Evolutionary conservation across 37 sponge, comb jelly and placozoan genomes (phyloP), one percentile per base, ranked within the genome.

Genomic region (Beroe forskalii): DNA sequence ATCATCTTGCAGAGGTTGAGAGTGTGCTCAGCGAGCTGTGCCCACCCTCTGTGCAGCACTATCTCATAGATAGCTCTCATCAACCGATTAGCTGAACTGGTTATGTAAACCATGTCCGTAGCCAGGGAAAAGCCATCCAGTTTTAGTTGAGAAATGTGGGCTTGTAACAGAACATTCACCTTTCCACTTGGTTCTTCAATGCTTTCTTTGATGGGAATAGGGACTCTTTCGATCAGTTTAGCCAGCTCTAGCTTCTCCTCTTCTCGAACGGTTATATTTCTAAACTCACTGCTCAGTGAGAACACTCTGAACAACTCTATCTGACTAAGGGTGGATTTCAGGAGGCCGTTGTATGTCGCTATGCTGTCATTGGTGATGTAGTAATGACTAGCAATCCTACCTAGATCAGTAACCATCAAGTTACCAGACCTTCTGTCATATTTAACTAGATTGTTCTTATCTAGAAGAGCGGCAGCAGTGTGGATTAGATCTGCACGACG

Each of bases 151-250:
- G 99, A 98, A 41, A 98, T 98, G 92, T 96, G 95, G 12, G 97
- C 95, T 89, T 98, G 99, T 0, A 98, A 92, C 19, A 98, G 94
- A 24, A 98, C 94, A 62, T 96, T 98, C 40, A 95, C 97, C 90
- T 98, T 98, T 6, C 97, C 99, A 93, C 95, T 96, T 63, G 99
- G 95, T 62, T 98, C 99, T 61, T 98, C 99, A 22, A 94, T 95
- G 60, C 97, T 92, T 75, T 98, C 99, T 72, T 98, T 98, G 93
- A 98, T 93, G 1, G 99, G 99, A 25, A 98, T 95, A 28, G 99
- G 99, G 17, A 96, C 97, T 44, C 94, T 83, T 20, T 98, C 99
- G 32, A 95, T 64, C 62, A 98, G 93, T 89, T 96, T 96, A 42
- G 93, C 91, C 31, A 96, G 67, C 86, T 98, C 99, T 32, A 95